Evolutionary conservation across 2,797 vertebrate genomes (phyloP), one percentile per base, ranked within the genome.

Genomic region (Orestias chungarensis): DNA sequence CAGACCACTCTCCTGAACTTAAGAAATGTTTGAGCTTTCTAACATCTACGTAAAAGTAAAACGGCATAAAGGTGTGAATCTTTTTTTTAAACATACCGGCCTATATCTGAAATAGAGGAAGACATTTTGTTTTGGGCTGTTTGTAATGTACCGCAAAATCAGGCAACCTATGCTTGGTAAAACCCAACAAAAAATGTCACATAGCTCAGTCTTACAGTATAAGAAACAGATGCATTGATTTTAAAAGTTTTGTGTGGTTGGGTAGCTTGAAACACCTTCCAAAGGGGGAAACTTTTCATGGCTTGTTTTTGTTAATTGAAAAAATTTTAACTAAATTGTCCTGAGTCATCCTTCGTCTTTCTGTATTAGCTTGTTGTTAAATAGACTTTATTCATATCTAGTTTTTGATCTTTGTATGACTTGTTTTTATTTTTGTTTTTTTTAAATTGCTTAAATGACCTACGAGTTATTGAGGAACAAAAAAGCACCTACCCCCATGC

Each of bases 301-400:
- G 11, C 50, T 54, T 54, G 50, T 54, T 54, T 54, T 54, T 27
- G 17, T 33, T 38, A 35, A 38, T 61, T 57, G 57, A 61, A 61
- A 61, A 11, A 61, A n/a, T 2, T 33, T 17, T 31, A 20, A 20
- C 17, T 57, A 18, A 35, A 59, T 11, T 10, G 31, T 38, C 31
- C 57, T 35, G 18, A 59, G 31, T 59, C 55, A 35, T 59, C 33
- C 31, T 18, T 38, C 31, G 23, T 61, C 20, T 38, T 38, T 35
- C 17, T 57, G 10, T 57, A 31, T 33, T 31, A 18, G 17, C 29
- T 57, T 10, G 17, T 54, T 3, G 1, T 57, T 27, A 57, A 17
- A 18, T 27, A 18, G 6, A 55, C 27, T 31, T 31, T 17, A 9
- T 55, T 57, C 17, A 17, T 20, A 17, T 15, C 29, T 33, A 14